Base-by-base conservation (phyloP, 23 tunicate species). In the Oikopleura dioica region DNA sequence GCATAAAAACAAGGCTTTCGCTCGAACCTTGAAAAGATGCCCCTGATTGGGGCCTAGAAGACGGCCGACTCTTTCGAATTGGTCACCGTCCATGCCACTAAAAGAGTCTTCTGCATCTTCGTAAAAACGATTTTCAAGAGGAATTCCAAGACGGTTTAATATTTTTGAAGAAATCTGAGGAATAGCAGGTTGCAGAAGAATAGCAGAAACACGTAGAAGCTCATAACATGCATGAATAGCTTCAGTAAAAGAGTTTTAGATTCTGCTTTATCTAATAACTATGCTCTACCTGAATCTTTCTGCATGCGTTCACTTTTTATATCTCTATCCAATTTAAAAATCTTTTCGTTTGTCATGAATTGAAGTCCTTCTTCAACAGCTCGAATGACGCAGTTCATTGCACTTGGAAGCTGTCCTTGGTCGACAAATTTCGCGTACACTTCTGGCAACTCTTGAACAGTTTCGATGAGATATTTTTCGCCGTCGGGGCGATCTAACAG, bases 191-290 rank as follows among this genome's bases (percentile, higher is more conserved):
- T 89, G 96, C 77, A 89, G 36, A 33, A 89, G 68, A 24, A 89
- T 89, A 1, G 81, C 86, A 63, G 78, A 75, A 12, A 89, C 96
- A 4, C 96, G 50, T n/a, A 89, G 36, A 35, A 80, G 81, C 78
- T 89, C 96, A 63, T 77, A 89, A 23, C 82, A 79, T 44, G 77
- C 77, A 77, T 89, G 76, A 31, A 85, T 34, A 1, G 79, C 36
- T 24, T 82, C 79, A n/a, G n/a, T n/a, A n/a, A n/a, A n/a, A n/a
- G n/a, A n/a, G n/a, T n/a, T n/a, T n/a, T n/a, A n/a, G n/a, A n/a
- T n/a, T n/a, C n/a, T n/a, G n/a, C n/a, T n/a, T n/a, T n/a, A n/a
- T n/a, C n/a, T n/a, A n/a, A n/a, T n/a, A n/a, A n/a, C n/a, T n/a
- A n/a, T n/a, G n/a, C n/a, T n/a, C n/a, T n/a, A n/a, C n/a, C n/a